Percentiles rank a stretch among this genome's conserved stretches.
These are phyloP conservation scores for Hypocryptadius cinnamomeus DNA, from an alignment of 2,113 vertebrate species.

Conservation along the genomic window DNA sequence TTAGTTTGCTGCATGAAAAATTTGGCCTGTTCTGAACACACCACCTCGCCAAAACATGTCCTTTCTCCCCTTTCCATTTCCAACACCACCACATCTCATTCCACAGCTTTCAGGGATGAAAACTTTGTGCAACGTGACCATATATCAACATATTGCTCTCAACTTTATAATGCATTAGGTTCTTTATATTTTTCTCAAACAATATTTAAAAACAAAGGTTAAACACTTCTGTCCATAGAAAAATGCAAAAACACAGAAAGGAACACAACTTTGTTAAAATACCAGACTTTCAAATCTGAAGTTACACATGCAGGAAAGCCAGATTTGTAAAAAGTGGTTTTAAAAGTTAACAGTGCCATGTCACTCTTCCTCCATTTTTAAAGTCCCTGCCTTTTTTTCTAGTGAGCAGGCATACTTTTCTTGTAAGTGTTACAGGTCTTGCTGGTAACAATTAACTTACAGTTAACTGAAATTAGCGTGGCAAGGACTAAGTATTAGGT, in stretches of 20 bases:
- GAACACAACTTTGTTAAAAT: background rate
- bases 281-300: background rate
- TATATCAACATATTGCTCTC: background rate
- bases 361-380: background rate
- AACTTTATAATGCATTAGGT: background rate
- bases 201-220: background rate
- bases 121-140: background rate
- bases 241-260: background rate
- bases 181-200: background rate
- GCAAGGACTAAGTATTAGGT: background rate
- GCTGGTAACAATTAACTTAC: background rate
- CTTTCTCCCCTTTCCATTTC: background rate
- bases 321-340: background rate
- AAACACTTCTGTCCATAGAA: background rate
- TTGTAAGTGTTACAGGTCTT: background rate
- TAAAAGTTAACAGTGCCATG: background rate
- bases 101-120: background rate
- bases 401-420: background rate
- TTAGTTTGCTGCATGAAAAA: background rate
- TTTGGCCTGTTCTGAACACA: background rate
- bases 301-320: background rate
- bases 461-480: background rate
- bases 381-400: background rate
- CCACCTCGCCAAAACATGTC: rapidly evolving
- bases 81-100: too few relatives aligned